Percentiles rank a stretch among this genome's conserved stretches.
Conservation (phyloP, 2,113 vertebrate genomes). For the Pantherophis guttatus region DNA sequence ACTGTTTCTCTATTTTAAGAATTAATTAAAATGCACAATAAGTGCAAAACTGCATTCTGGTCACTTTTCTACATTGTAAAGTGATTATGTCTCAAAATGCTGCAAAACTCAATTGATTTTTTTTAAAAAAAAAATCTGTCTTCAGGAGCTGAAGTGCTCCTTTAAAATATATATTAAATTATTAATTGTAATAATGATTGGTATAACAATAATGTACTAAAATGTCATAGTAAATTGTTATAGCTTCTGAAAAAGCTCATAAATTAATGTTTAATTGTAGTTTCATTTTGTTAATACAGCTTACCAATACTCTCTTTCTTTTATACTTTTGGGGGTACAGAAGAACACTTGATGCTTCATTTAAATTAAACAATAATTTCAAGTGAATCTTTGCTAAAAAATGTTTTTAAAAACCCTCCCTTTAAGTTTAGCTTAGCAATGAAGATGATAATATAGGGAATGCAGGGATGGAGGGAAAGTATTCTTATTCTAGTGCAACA, state of each 20-base stretch:
- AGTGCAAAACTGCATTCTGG: not conserved
- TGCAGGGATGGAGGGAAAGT: not conserved
- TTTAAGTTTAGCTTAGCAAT: not conserved
- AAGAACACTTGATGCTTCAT: not conserved
- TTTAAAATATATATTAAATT: not conserved
- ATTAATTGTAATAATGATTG: not conserved
- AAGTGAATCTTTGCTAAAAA: not conserved
- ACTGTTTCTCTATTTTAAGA: not conserved
- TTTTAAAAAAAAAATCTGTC: not conserved
- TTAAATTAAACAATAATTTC: not conserved
- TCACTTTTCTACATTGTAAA: not conserved
- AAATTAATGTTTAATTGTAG: not conserved
- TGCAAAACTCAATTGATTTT: not conserved
- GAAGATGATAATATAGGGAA: not conserved
- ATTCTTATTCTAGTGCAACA: not conserved
- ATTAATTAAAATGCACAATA: not conserved
- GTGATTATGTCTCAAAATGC: not conserved
- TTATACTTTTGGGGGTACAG: not conserved
- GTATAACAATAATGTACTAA: not conserved
- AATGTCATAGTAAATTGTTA: not conserved
- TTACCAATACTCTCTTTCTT: not conserved
- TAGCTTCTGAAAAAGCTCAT: not conserved
- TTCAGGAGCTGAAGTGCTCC: not conserved
- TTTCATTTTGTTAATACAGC: not conserved
- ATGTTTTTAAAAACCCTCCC: accelerated